Evolutionary conservation across 2,888 invertebrate species (phyloP).

Genomic region (Nematopogon swammerdamellus): DNA sequence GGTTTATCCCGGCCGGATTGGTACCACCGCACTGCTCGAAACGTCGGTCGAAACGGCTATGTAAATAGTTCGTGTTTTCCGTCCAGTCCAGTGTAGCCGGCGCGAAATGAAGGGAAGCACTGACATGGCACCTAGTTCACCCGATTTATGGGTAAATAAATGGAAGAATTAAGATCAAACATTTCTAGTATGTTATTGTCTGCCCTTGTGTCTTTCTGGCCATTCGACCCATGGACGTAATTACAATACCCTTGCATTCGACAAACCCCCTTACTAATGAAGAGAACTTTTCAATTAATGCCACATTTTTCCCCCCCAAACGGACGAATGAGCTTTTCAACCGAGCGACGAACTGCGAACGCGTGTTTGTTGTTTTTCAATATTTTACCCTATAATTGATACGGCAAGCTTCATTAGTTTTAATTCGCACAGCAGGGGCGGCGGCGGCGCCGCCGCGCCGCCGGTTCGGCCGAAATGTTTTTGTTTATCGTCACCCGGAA

Average conservation of each 20-base stretch:
- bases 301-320: conserved; percentile 32
- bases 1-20: no score
- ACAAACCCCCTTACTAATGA: no score
- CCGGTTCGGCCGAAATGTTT: background rate
- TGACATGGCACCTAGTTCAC: no score
- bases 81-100: no score
- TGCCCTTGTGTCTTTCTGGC: conserved; percentile 46
- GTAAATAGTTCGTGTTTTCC: no score
- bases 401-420: conserved; percentile 32
- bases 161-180: conserved; percentile 52
- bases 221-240: no score
- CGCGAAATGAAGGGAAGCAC: no score
- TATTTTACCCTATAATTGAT: conserved; percentile 30
- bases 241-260: no score
- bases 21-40: no score
- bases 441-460: no score
- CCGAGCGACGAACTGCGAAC: conserved; percentile 14
- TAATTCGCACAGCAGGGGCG: conserved; percentile 19
- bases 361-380: conserved; percentile 15
- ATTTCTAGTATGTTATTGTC: conserved; percentile 50
- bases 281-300: conserved; percentile 47
- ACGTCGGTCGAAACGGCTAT: no score
- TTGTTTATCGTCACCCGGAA: background rate
- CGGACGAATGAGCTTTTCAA: conserved; percentile 28
- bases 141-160: no score